These are phyloP conservation scores for Zoanthus sansibaricus DNA, from an alignment of 92 coral and sea anemone species.

Conservation along the genomic window DNA sequence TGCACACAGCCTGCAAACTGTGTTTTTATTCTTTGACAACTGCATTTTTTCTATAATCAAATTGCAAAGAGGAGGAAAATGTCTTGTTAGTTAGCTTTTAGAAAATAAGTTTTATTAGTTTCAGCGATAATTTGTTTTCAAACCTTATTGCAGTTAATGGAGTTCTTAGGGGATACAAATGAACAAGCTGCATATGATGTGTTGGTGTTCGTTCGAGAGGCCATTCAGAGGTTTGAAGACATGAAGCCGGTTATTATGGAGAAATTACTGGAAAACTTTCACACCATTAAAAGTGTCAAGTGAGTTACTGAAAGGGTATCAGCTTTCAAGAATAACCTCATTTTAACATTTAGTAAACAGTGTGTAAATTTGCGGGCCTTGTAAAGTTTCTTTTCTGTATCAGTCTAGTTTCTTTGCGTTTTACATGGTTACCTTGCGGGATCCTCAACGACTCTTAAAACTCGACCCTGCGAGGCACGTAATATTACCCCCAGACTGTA, in stretches of 20 bases:
- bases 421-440: no score
- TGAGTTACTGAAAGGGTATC: constrained; percentile 52
- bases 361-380: not conserved
- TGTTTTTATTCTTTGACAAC: no score
- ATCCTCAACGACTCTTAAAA: no score
- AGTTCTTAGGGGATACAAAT: constrained; percentile 96
- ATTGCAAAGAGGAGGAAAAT: no score
- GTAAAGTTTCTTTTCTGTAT: no score
- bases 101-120: no score
- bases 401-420: no score
- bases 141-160: constrained; percentile 80
- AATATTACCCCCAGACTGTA: no score
- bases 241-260: constrained; percentile 96
- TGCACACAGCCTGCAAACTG: no score
- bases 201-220: constrained; percentile 97
- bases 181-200: constrained; percentile 99
- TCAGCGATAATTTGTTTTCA: not conserved
- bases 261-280: constrained; percentile 93
- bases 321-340: not conserved
- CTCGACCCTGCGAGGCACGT: no score
- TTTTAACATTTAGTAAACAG: not conserved
- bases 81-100: no score
- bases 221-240: constrained; percentile 95
- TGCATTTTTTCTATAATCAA: no score
- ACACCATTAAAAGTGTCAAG: constrained; percentile 96